Percentiles rank a stretch among this genome's conserved stretches.
Conservation (phyloP, 2,888 invertebrate species). For the Caenorhabditis sulstoni region DNA sequence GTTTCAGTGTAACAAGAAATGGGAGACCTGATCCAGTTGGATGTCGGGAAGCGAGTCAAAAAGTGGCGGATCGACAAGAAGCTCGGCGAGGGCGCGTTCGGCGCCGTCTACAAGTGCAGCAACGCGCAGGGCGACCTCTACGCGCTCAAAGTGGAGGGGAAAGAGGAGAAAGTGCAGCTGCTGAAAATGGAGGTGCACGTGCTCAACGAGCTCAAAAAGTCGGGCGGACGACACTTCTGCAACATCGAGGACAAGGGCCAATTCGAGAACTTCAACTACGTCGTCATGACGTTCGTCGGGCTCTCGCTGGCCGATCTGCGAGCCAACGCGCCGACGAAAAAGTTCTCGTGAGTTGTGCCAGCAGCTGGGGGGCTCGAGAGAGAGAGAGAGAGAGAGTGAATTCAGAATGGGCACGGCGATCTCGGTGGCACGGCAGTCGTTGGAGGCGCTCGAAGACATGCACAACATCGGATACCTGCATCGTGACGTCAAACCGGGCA, state of each 20-base stretch:
- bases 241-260: constrained; percentile 75
- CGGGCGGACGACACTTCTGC: constrained; percentile 74
- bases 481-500: constrained; percentile 72
- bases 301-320: constrained; percentile 69
- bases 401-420: constrained; percentile 76
- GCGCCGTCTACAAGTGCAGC: constrained; percentile 74
- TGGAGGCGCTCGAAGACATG: constrained; percentile 77
- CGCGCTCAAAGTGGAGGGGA: constrained; percentile 75
- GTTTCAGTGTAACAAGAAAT: constrained; percentile 56
- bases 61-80: constrained; percentile 74
- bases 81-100: constrained; percentile 76
- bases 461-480: constrained; percentile 75
- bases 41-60: constrained; percentile 71
- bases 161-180: constrained; percentile 72
- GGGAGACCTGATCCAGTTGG: constrained; percentile 74
- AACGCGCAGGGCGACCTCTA: constrained; percentile 70
- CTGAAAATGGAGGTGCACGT: constrained; percentile 78
- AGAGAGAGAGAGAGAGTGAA: neutral
- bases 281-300: constrained; percentile 77
- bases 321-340: constrained; percentile 52
- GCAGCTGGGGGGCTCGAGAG: neutral
- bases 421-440: constrained; percentile 69
- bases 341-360: constrained; percentile 63
- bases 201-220: constrained; percentile 69
- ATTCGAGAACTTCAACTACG: constrained; percentile 72